These are phyloP conservation scores for Clinocottus analis DNA, from an alignment of 2,113 vertebrate genomes.

Conservation along the genomic window DNA sequence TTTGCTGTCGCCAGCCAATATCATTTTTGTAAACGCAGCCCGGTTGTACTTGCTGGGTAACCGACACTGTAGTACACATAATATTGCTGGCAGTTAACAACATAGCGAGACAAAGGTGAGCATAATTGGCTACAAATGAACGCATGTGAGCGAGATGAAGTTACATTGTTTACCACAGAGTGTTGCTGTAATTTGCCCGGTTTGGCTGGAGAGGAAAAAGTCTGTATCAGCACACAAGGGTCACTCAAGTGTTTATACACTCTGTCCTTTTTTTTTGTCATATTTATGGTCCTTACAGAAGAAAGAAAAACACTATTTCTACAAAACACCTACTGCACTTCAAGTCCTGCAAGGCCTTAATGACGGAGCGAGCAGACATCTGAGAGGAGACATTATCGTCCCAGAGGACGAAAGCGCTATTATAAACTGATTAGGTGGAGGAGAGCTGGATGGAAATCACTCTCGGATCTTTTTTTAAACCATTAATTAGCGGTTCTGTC, in stretches of 20 bases:
- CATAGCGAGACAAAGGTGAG: neutral
- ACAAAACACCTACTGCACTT: constrained; percentile 48
- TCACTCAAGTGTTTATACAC: constrained; percentile 11
- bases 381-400: constrained; percentile 70
- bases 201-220: neutral
- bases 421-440: constrained; percentile 82
- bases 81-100: neutral
- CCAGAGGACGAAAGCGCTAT: constrained; percentile 71
- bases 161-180: neutral
- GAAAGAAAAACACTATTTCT: constrained; percentile 20
- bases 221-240: constrained; percentile 4
- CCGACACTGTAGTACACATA: neutral
- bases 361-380: constrained; percentile 64
- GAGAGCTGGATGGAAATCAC: constrained; percentile 77
- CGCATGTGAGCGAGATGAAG: neutral
- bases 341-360: constrained; percentile 60
- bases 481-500: constrained; percentile 82
- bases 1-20: neutral
- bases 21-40: neutral
- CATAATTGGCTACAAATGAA: neutral
- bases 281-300: constrained; percentile 17
- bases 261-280: neutral
- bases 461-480: constrained; percentile 75
- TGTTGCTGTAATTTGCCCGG: neutral
- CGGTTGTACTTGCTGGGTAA: neutral